Conservation (phyloP, 2,113 vertebrate genomes). For the Chamaetylas fuelleborni region DNA sequence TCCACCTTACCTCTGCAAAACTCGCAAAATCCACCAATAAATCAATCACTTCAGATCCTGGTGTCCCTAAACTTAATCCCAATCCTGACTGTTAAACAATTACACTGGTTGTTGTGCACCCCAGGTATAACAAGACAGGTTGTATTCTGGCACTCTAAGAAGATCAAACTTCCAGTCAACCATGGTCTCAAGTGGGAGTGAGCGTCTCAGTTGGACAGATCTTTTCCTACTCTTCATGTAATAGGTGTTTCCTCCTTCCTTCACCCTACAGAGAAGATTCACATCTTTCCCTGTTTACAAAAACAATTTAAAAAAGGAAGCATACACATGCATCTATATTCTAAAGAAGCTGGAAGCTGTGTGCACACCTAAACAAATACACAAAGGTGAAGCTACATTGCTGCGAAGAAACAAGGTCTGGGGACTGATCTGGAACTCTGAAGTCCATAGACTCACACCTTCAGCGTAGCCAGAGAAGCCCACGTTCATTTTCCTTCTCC, state of each 20-base stretch:
- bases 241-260: not conserved
- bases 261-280: not conserved
- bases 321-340: accelerated
- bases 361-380: not conserved
- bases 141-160: not conserved
- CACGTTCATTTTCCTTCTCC: not conserved
- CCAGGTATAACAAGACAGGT: not conserved
- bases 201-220: not conserved
- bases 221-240: not conserved
- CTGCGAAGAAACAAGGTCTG: not conserved
- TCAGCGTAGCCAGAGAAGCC: not conserved
- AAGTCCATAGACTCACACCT: not conserved
- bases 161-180: not conserved
- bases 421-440: not conserved
- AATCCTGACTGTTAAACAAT: not conserved
- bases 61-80: not conserved
- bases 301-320: not conserved
- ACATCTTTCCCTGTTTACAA: not conserved
- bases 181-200: not conserved
- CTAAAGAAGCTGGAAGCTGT: not conserved
- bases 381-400: not conserved
- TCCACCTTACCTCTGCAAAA: not conserved
- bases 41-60: not conserved
- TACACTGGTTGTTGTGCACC: not conserved
- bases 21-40: not conserved